Percentiles rank a stretch among this genome's conserved stretches.
These are phyloP conservation scores for Patella depressa DNA, from an alignment of 2,888 invertebrate species.

Conservation along the genomic window DNA sequence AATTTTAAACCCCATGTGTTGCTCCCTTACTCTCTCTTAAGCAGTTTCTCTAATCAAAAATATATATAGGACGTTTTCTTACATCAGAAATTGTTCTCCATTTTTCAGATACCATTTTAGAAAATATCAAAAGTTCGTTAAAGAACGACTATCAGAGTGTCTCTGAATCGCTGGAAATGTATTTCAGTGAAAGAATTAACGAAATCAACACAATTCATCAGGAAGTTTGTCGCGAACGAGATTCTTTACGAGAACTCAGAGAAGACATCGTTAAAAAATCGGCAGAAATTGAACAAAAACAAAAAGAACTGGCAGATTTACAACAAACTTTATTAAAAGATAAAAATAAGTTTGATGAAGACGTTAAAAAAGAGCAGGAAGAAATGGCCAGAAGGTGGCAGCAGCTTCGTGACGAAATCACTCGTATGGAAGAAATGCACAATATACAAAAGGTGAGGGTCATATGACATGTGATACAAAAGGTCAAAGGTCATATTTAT, in stretches of 20 bases:
- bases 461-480: not conserved
- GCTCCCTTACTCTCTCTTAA: no score
- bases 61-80: no score
- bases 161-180: conserved; percentile 54
- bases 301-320: conserved; percentile 48
- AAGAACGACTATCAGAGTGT: conserved; percentile 53
- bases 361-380: conserved; percentile 57
- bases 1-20: no score
- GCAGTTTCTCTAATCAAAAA: no score
- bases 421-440: conserved; percentile 63
- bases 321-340: conserved; percentile 48
- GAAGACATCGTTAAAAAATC: conserved; percentile 47
- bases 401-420: conserved; percentile 62
- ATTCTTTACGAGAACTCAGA: conserved; percentile 38
- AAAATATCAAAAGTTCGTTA: conserved; percentile 52
- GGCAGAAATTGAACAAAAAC: conserved; percentile 46
- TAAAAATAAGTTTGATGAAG: conserved; percentile 48
- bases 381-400: conserved; percentile 65
- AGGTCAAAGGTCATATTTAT: conserved; percentile 4
- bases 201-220: conserved; percentile 48
- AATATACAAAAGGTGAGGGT: conserved; percentile 60
- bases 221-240: conserved; percentile 22
- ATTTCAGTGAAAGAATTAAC: conserved; percentile 51
- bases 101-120: conserved; percentile 48
- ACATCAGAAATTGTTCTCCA: not conserved